Evolutionary conservation across 2,113 vertebrate genomes (phyloP).

Genomic region (Dunckerocampus dactyliophorus): DNA sequence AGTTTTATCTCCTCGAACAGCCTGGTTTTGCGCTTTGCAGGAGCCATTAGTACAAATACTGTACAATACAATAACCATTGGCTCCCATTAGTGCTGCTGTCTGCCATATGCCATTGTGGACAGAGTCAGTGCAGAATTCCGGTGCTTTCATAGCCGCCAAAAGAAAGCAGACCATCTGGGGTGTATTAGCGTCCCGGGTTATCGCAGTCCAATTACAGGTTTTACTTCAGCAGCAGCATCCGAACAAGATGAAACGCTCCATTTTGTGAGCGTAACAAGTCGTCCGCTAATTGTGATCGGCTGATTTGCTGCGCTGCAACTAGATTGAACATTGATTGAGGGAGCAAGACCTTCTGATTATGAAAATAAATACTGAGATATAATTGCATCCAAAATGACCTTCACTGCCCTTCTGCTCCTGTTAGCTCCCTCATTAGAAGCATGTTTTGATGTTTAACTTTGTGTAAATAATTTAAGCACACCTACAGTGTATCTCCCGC

Average conservation of each 20-base stretch:
- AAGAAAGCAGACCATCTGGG: slow-evolving; percentile 20
- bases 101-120: slow-evolving; percentile 25
- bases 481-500: too few relatives aligned
- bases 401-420: slow-evolving; percentile 34
- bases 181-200: slow-evolving; percentile 16
- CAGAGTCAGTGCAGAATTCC: neutral
- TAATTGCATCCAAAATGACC: slow-evolving; percentile 43
- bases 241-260: slow-evolving; percentile 35
- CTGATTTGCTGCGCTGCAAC: slow-evolving; percentile 33
- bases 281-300: slow-evolving; percentile 39
- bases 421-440: slow-evolving; percentile 30
- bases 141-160: slow-evolving; percentile 20
- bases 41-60: slow-evolving; percentile 50
- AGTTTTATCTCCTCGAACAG: slow-evolving; percentile 29
- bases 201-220: slow-evolving; percentile 9
- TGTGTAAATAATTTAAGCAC: slow-evolving; percentile 39
- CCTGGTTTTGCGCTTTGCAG: slow-evolving; percentile 41
- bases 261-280: slow-evolving; percentile 29
- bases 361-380: slow-evolving; percentile 33
- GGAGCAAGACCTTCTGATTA: slow-evolving; percentile 33
- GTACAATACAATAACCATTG: slow-evolving; percentile 60
- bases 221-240: slow-evolving; percentile 23
- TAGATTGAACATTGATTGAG: slow-evolving; percentile 37
- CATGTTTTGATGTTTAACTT: slow-evolving; percentile 38
- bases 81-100: slow-evolving; percentile 38